Percentiles rank a stretch among this genome's conserved stretches.
Evolutionary conservation across 2,113 vertebrate genomes (phyloP).

Genomic region (Cathartes aura): DNA sequence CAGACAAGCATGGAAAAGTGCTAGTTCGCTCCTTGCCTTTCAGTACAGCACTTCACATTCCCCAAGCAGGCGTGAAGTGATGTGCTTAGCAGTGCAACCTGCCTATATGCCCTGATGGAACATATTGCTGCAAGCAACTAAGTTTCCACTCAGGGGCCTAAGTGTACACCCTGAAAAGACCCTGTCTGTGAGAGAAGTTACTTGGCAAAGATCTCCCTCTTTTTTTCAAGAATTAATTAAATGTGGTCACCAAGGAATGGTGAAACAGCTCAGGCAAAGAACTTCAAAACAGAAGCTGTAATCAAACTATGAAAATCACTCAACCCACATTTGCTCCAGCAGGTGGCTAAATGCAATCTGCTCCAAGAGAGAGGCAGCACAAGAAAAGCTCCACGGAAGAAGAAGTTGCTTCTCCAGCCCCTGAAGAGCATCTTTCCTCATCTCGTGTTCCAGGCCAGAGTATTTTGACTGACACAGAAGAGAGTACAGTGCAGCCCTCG

Average conservation of each 20-base stretch:
- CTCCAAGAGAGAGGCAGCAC: not conserved
- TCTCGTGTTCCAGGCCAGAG: not conserved
- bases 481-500: not conserved
- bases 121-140: not conserved
- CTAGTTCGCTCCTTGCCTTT: not conserved
- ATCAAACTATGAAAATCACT: not conserved
- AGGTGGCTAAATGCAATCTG: not conserved
- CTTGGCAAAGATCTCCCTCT: not conserved
- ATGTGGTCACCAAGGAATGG: not conserved
- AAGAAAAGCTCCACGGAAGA: not conserved
- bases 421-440: not conserved
- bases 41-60: not conserved
- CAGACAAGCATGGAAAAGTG: not conserved
- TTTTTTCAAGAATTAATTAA: slow-evolving; percentile 1
- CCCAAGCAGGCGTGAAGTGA: not conserved
- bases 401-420: not conserved
- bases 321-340: not conserved
- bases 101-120: not conserved
- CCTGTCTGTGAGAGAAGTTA: not conserved
- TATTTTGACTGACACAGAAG: not conserved
- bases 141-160: not conserved
- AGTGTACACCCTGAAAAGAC: not conserved
- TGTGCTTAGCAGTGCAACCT: not conserved
- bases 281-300: slow-evolving; percentile 1
- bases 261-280: not conserved